Conservation (phyloP, 2,113 vertebrate genomes). For the Caracal caracal region DNA sequence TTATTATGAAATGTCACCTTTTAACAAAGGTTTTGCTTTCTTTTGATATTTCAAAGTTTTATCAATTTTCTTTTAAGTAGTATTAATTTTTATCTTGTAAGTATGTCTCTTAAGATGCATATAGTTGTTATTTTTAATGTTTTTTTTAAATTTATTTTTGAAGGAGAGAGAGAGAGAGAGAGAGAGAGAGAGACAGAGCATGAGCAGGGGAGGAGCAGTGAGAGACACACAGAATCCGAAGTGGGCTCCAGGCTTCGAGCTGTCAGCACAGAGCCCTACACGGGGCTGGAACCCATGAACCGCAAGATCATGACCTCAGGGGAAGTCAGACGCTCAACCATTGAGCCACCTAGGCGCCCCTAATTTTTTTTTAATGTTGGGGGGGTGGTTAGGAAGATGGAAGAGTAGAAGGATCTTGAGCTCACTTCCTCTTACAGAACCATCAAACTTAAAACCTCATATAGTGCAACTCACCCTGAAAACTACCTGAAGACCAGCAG, state of each 20-base stretch:
- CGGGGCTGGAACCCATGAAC: too few species aligned
- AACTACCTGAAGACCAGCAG: neutral
- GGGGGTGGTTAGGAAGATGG: neutral
- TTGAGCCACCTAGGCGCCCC: too few species aligned
- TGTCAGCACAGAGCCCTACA: too few species aligned
- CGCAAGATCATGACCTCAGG: too few species aligned
- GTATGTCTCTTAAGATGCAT: neutral
- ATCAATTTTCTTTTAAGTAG: neutral
- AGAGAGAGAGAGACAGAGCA: too few species aligned
- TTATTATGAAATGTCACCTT: neutral
- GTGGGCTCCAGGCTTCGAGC: too few species aligned
- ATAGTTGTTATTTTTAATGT: neutral
- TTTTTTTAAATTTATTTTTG: too few species aligned
- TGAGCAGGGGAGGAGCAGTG: too few species aligned
- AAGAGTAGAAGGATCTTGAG: neutral
- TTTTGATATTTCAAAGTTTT: neutral
- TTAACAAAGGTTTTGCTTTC: neutral
- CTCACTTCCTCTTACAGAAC: neutral
- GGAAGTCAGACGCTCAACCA: too few species aligned
- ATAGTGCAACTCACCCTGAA: neutral
- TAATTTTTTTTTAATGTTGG: neutral
- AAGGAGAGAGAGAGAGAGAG: too few species aligned
- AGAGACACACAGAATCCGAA: too few species aligned
- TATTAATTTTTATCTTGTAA: neutral
- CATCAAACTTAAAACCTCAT: neutral